Percentiles rank a stretch among this genome's conserved stretches.
These are phyloP conservation scores for Apeira syringaria DNA, from an alignment of 2,888 invertebrate genomes.

Conservation along the genomic window DNA sequence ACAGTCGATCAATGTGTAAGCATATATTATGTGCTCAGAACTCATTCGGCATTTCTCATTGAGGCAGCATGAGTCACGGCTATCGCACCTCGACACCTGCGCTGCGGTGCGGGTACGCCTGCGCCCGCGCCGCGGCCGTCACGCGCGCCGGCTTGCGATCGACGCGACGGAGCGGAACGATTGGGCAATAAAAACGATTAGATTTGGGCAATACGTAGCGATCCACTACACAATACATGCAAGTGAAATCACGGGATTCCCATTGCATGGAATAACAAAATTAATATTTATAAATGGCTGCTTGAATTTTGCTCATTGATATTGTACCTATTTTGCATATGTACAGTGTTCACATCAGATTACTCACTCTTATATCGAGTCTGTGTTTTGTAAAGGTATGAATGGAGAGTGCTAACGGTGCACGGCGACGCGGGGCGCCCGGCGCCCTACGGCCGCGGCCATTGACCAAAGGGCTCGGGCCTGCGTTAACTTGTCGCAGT, in stretches of 20 bases:
- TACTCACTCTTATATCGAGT: neutral
- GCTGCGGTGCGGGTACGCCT: neutral
- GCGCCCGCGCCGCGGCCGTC: neutral
- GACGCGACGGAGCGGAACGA: neutral
- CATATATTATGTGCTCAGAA: neutral
- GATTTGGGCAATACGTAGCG: conserved; percentile 3
- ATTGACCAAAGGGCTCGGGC: conserved; percentile 18
- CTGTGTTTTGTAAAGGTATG: neutral
- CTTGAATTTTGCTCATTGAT: too few relatives aligned
- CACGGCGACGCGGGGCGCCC: conserved; percentile 4
- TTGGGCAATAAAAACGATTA: conserved; percentile 1
- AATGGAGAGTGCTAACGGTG: conserved; percentile 12
- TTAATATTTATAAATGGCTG: neutral
- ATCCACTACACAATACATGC: neutral
- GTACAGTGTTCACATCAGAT: neutral
- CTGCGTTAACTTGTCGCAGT: conserved; percentile 23
- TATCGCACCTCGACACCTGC: neutral
- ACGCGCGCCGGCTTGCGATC: too few relatives aligned
- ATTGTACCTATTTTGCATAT: too few relatives aligned
- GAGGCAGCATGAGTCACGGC: conserved; percentile 4
- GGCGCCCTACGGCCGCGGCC: conserved; percentile 19
- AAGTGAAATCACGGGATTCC: conserved; percentile 6
- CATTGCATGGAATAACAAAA: neutral
- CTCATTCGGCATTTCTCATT: neutral
- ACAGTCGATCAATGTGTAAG: neutral